phyloP scores from a whole-genome alignment of 2,888 invertebrate species.

The Polydesmus complanatus region DNA sequence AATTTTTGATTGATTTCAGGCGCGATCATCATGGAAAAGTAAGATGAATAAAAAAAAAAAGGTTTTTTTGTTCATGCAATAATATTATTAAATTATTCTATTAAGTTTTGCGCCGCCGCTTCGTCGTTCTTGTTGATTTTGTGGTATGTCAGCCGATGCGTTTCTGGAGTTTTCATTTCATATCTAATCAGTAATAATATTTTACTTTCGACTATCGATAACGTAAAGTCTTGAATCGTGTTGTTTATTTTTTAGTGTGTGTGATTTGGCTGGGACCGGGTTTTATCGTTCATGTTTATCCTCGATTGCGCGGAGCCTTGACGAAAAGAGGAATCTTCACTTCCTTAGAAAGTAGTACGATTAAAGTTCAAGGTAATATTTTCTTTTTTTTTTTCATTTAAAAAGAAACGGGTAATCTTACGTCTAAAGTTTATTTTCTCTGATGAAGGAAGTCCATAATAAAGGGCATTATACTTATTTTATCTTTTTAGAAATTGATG shows the following conservation, averaged over 20 bases:
- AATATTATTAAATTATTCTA: neutral
- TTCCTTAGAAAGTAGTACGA: too few relatives aligned
- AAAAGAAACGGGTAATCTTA: too few relatives aligned
- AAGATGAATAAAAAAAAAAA: conserved; percentile 1
- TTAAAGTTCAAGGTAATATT: too few relatives aligned
- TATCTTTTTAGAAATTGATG: too few relatives aligned
- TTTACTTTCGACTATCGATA: too few relatives aligned
- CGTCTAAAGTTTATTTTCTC: too few relatives aligned
- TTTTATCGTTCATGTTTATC: conserved; percentile 25
- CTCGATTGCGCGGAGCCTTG: conserved; percentile 11
- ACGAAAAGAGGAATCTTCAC: too few relatives aligned
- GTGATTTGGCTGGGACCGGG: conserved; percentile 29
- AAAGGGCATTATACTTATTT: too few relatives aligned
- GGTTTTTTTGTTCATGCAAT: neutral
- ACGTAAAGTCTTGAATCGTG: conserved; percentile 26
- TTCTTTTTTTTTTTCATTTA: too few relatives aligned
- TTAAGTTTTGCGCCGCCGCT: conserved; percentile 30
- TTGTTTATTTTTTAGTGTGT: conserved; percentile 25
- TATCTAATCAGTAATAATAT: conserved; percentile 30
- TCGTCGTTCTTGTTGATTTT: conserved; percentile 25
- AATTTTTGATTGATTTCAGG: conserved; percentile 24
- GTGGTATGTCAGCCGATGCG: conserved; percentile 28
- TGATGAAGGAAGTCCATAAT: too few relatives aligned
- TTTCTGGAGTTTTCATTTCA: conserved; percentile 29
- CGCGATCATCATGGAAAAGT: conserved; percentile 13